Evolutionary conservation across 2,888 invertebrate genomes (phyloP), one percentile per base, ranked within the genome.

Genomic region (Dastarcus helophoroides): DNA sequence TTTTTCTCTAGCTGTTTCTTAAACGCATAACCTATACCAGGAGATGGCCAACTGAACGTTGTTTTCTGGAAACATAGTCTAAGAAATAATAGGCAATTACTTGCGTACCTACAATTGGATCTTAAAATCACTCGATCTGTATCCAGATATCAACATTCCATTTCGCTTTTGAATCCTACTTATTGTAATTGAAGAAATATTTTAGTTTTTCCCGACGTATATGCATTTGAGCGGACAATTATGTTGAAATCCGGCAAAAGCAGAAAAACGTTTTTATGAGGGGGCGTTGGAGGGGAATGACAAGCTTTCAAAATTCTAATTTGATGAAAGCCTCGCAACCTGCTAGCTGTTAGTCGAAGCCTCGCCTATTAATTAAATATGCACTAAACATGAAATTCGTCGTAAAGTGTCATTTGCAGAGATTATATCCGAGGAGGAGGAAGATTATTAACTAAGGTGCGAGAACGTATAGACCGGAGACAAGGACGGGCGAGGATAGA

Each of bases 331-430:
- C n/a, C n/a, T n/a, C n/a, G n/a, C n/a, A n/a, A n/a, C n/a, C n/a
- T n/a, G n/a, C n/a, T n/a, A n/a, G n/a, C n/a, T n/a, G n/a, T n/a
- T n/a, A n/a, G n/a, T n/a, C 17, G 32, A 31, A 26, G 35, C 39
- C 32, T 34, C 41, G 43, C 43, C 54, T 54, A 56, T 55, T 56
- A 57, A 55, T 56, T 56, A 56, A 56, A 56, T 56, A 58, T 57
- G 52, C 54, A 55, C 51, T 51, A 53, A 56, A 56, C 54, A 58
- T 53, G 54, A 54, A 56, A 54, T 54, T 53, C 51, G 50, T 54
- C 51, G 50, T 49, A 48, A 53, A 54, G 48, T 51, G 52, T 52
- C 49, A 44, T 50, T 52, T 49, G 47, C 48, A 45, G 46, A 51
- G 52, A 53, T 54, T 54, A 54, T 54, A 54, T 51, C 45, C 48